These are phyloP conservation scores for Clarias fuscus DNA, from an alignment of 2,797 vertebrate genomes.

Conservation along the genomic window DNA sequence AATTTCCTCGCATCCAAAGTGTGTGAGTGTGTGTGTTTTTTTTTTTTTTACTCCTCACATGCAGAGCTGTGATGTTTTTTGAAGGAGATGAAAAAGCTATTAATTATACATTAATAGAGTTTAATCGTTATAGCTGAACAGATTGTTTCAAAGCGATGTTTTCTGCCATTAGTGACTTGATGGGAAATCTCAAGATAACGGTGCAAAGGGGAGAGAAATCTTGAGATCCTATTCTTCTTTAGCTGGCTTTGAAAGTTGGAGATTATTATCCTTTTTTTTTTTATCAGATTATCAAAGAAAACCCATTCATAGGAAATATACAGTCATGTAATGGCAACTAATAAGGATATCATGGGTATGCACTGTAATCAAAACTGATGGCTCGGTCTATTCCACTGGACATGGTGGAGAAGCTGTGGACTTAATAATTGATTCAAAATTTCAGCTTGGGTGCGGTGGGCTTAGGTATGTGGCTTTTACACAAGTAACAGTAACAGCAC, in stretches of 20 bases:
- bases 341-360: neutral
- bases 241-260: neutral
- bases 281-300: neutral
- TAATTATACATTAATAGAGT: neutral
- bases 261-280: neutral
- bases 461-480: no score
- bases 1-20: slow-evolving; percentile 8
- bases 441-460: no score
- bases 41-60: slow-evolving; percentile 13
- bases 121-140: neutral
- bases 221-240: neutral
- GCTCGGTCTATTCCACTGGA: no score
- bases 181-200: neutral
- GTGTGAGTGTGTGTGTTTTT: no score
- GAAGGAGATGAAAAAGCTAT: neutral
- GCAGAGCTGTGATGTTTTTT: neutral
- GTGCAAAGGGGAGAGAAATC: neutral
- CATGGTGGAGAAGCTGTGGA: no score
- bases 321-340: neutral
- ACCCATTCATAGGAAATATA: neutral
- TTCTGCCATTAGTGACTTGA: neutral
- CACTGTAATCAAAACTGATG: no score
- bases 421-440: no score
- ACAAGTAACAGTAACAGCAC: no score
- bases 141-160: neutral